phyloP scores from a whole-genome alignment of 2,113 vertebrate genomes.

The Mobula birostris region DNA sequence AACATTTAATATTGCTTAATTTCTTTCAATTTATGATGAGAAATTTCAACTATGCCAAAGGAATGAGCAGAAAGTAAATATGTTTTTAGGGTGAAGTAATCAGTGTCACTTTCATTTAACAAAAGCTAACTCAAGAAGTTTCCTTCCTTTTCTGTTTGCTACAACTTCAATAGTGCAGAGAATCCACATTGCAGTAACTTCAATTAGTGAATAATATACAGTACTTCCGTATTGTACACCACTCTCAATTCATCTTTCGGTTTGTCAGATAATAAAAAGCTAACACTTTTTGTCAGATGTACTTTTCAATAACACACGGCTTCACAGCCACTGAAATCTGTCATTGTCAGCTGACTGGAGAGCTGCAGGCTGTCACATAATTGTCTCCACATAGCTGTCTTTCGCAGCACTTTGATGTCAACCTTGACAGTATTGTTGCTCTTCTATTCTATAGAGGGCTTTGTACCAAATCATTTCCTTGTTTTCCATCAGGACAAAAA shows the following conservation, averaged over 20 bases:
- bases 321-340: background rate
- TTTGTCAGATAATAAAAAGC: background rate
- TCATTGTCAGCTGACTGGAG: background rate
- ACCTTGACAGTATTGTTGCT: background rate
- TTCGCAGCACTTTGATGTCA: conserved; percentile 1
- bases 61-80: background rate
- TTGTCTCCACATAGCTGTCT: conserved; percentile 1
- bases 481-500: no score
- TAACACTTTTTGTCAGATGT: conserved; percentile 5
- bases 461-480: no score
- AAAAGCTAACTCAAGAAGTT: background rate
- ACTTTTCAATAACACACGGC: conserved; percentile 1
- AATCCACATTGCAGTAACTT: background rate
- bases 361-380: background rate
- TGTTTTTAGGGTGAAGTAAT: background rate
- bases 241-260: background rate
- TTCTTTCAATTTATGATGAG: background rate
- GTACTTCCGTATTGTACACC: background rate
- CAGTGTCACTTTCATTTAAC: background rate
- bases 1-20: background rate
- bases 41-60: background rate
- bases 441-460: no score
- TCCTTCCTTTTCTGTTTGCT: background rate
- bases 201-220: background rate
- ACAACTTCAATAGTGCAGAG: background rate